Evolutionary conservation across 2,113 vertebrate species (phyloP), one percentile per base, ranked within the genome.

Genomic region (Suricata suricatta): DNA sequence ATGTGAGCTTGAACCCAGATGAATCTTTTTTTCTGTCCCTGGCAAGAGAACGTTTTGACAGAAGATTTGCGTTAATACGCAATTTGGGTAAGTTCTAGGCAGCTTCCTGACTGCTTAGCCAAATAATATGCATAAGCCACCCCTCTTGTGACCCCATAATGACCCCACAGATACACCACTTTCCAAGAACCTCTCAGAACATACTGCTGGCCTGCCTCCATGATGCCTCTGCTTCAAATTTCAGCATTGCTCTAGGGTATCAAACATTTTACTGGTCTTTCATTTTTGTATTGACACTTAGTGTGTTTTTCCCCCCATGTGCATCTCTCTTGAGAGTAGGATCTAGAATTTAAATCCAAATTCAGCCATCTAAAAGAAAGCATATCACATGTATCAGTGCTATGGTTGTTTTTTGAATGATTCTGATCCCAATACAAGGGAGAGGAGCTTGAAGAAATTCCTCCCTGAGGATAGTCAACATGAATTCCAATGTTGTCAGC

Each of bases 401-500:
- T 57, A 47, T 29, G 60, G 35, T 57, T 41, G 33, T 35, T 79
- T 93, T 79, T 41, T 90, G 3, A 77, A 89, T 64, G 23, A 79
- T 76, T 88, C 12, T 54, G 5, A 13, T 79, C 44, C 57, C 25
- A 54, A 44, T 64, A 14, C 60, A 79, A 66, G 88, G 19, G 87
- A n/a, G 4, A 33, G 29, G 19, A 10, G 8, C 9, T 35, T 16
- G 27, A 29, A n/a, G 85, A 89, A 29, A 72, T 41, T 3, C 5
- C 25, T 47, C 17, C 60, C 41, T 0, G 5, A n/a, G 10, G 81
- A 8, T 90, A 35, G 89, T 74, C n/a, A 91, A 72, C 74, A 66
- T 82, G 82, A 91, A 60, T 94, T 97, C 50, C 52, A 93, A 10
- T 71, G 44, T 85, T 77, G 44, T 60, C 52, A 88, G 76, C 84